Conservation (phyloP, 2,888 invertebrate genomes). For the Prosopocoilus inquinatus region DNA sequence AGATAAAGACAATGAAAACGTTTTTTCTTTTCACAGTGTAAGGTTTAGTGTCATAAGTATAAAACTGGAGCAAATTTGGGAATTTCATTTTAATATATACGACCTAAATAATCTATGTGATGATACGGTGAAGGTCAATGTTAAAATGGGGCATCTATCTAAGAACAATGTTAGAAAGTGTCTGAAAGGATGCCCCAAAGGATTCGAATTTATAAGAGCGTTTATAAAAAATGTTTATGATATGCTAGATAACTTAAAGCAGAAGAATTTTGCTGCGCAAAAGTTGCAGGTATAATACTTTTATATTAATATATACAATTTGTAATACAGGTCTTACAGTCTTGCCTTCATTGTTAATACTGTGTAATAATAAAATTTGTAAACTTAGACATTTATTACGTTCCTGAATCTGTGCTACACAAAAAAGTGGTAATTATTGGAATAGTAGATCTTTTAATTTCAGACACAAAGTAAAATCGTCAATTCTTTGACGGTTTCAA, state of each 20-base stretch:
- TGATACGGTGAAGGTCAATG: conserved; percentile 3
- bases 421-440: too few relatives aligned
- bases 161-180: conserved; percentile 7
- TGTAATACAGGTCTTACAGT: too few relatives aligned
- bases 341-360: too few relatives aligned
- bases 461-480: too few relatives aligned
- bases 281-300: too few relatives aligned
- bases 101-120: conserved; percentile 2
- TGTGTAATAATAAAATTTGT: too few relatives aligned
- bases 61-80: conserved; percentile 3
- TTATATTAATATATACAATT: too few relatives aligned
- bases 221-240: conserved; percentile 1
- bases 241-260: conserved; percentile 1
- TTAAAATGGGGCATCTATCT: conserved; percentile 4
- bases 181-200: conserved; percentile 6
- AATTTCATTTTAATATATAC: conserved; percentile 1
- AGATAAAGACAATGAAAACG: not conserved
- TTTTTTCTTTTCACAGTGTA: conserved; percentile 6
- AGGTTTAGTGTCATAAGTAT: conserved; percentile 8
- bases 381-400: too few relatives aligned
- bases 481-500: too few relatives aligned
- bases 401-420: too few relatives aligned
- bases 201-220: conserved; percentile 5
- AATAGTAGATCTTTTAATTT: too few relatives aligned
- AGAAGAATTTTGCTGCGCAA: not conserved